A percentile compares a stretch with the other conserved stretches of the same genome.
Conservation (phyloP, 2,888 invertebrate species). For the Chloroclysta siterata region DNA sequence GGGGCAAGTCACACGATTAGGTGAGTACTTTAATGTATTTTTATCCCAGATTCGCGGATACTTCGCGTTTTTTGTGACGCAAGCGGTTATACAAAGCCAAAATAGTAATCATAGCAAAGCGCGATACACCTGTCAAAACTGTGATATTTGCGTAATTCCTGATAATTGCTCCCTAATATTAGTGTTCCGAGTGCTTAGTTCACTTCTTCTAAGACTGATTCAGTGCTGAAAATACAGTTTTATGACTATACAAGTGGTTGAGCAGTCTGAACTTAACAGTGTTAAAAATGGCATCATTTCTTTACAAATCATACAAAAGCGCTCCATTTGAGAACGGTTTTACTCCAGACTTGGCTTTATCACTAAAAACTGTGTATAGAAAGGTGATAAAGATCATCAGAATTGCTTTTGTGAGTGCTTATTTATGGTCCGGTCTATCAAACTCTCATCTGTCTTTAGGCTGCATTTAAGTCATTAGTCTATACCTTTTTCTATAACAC, state of each 20-base stretch:
- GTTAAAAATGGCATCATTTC: constrained; percentile 62
- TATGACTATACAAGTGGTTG: constrained; percentile 3
- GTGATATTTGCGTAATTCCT: constrained; percentile 39
- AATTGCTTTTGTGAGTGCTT: constrained; percentile 57
- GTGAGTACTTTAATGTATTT: constrained; percentile 75
- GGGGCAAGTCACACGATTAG: constrained; percentile 69
- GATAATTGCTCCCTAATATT: constrained; percentile 31
- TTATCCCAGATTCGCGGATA: constrained; percentile 55
- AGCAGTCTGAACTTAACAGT: constrained; percentile 37
- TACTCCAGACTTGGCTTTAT: constrained; percentile 60
- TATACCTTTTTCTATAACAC: too few relatives aligned
- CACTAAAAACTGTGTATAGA: constrained; percentile 56
- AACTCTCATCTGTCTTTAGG: too few relatives aligned
- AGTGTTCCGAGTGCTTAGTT: constrained; percentile 32
- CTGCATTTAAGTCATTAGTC: too few relatives aligned
- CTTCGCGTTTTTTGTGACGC: constrained; percentile 59
- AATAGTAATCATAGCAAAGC: constrained; percentile 49
- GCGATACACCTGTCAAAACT: constrained; percentile 54
- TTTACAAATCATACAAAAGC: constrained; percentile 72
- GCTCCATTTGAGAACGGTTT: constrained; percentile 71
- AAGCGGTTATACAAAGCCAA: constrained; percentile 49
- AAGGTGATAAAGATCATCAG: constrained; percentile 59
- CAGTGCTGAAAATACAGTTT: constrained; percentile 9
- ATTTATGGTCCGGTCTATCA: neutral
- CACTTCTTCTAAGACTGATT: constrained; percentile 13